These are phyloP conservation scores for Caranx melampygus DNA, from an alignment of 2,113 vertebrate genomes.

Conservation along the genomic window DNA sequence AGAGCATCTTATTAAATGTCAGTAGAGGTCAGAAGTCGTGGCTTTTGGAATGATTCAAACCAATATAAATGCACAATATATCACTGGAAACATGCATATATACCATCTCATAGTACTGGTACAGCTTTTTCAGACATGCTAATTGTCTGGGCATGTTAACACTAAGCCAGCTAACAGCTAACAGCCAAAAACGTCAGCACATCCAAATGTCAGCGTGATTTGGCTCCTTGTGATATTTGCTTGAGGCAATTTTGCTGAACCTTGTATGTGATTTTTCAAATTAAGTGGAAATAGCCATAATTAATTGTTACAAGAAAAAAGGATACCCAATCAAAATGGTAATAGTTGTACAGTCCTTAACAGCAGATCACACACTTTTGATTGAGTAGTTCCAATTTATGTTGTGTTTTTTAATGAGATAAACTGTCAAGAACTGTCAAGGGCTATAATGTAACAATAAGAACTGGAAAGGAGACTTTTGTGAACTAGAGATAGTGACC, in stretches of 20 bases:
- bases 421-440: too few relatives aligned
- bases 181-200: too few relatives aligned
- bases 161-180: not conserved
- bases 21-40: conserved; percentile 2
- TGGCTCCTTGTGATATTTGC: not conserved
- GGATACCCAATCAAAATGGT: not conserved
- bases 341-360: too few relatives aligned
- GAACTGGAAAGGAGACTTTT: not conserved
- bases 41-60: not conserved
- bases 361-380: not conserved
- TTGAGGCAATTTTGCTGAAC: not conserved
- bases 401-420: not conserved
- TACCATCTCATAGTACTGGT: not conserved
- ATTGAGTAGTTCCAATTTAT: not conserved
- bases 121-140: too few relatives aligned
- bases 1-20: conserved; percentile 40
- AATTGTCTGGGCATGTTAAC: not conserved
- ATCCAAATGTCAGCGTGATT: too few relatives aligned
- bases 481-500: not conserved
- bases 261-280: too few relatives aligned
- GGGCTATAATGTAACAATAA: too few relatives aligned
- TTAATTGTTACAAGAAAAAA: not conserved
- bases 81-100: not conserved
- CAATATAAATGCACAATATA: not conserved
- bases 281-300: too few relatives aligned